These are phyloP conservation scores for Harpagifer antarcticus DNA, from an alignment of 2,797 vertebrate genomes.

Conservation along the genomic window DNA sequence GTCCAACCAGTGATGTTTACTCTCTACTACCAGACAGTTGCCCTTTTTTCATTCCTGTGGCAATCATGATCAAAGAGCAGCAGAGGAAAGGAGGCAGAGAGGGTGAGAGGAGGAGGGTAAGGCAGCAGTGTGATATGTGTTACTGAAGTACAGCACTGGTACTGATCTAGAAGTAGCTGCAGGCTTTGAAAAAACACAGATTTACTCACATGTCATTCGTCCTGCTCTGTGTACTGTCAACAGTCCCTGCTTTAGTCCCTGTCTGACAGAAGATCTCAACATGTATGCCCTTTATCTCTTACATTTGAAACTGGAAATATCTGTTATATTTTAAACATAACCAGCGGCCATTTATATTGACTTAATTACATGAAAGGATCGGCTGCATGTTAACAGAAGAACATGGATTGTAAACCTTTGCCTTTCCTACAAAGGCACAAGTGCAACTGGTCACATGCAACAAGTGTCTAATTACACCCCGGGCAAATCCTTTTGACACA, in stretches of 20 bases:
- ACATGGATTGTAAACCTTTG: conserved; percentile 31
- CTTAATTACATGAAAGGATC: conserved; percentile 25
- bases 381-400: conserved; percentile 5
- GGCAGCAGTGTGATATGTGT: not conserved
- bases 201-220: conserved; percentile 14
- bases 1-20: conserved; percentile 65
- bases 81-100: conserved; percentile 43
- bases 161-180: conserved; percentile 50
- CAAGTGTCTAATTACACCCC: conserved; percentile 68
- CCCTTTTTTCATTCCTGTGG: conserved; percentile 56
- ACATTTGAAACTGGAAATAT: conserved; percentile 15
- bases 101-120: conserved; percentile 10
- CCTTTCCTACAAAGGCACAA: conserved; percentile 30
- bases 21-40: conserved; percentile 37
- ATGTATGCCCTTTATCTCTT: conserved; percentile 8
- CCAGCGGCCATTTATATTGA: conserved; percentile 3
- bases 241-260: not conserved
- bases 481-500: conserved; percentile 65
- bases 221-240: conserved; percentile 5
- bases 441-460: conserved; percentile 62
- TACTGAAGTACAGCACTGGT: conserved; percentile 21
- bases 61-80: conserved; percentile 68
- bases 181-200: conserved; percentile 32
- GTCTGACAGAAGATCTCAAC: conserved; percentile 10
- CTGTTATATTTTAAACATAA: conserved; percentile 12